phyloP scores from a whole-genome alignment of 2,113 vertebrate species.

The Lycaon pictus region DNA sequence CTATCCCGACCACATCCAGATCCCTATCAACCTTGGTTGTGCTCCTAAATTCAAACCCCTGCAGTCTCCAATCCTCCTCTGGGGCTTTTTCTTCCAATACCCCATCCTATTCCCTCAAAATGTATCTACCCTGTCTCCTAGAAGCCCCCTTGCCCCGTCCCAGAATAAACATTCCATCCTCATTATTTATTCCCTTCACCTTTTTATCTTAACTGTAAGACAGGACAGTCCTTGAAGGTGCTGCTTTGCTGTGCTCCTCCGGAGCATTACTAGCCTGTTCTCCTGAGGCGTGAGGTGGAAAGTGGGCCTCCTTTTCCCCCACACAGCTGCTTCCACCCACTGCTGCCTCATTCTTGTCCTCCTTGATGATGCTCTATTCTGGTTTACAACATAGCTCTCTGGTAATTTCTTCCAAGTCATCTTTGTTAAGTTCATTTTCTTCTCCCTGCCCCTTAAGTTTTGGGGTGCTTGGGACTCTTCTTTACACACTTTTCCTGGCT shows the following conservation, averaged over 20 bases:
- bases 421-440: not conserved
- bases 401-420: not conserved
- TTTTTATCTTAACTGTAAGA: not conserved
- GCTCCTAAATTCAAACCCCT: not conserved
- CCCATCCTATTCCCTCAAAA: not conserved
- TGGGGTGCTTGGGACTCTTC: not conserved
- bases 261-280: too few relatives aligned
- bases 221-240: not conserved
- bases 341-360: not conserved
- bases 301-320: not conserved
- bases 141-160: not conserved
- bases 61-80: not conserved
- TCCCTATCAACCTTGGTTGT: not conserved
- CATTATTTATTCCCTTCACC: not conserved
- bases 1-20: not conserved
- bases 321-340: too few relatives aligned
- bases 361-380: not conserved
- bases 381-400: not conserved
- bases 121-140: not conserved
- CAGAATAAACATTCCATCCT: not conserved
- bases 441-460: not conserved
- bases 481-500: not conserved
- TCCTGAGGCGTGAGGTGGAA: not conserved
- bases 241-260: not conserved
- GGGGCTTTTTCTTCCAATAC: not conserved